A percentile compares a stretch with the other conserved stretches of the same genome.
phyloP scores from a whole-genome alignment of 2,888 invertebrate genomes.

The Drosophila melanosoma region DNA sequence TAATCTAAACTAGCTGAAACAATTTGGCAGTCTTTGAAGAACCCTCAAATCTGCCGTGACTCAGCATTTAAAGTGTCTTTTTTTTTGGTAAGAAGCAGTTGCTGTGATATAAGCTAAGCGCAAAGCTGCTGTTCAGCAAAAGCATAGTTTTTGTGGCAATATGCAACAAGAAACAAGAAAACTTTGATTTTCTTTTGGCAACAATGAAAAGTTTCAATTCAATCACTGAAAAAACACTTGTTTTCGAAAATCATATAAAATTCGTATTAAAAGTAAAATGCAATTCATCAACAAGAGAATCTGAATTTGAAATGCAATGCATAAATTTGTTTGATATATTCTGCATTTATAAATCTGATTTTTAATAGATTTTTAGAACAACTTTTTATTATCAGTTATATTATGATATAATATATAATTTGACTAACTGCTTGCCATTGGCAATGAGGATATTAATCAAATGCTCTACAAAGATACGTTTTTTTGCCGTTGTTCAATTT shows the following conservation, averaged over 20 bases:
- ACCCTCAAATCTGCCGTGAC: not conserved
- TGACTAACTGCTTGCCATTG: not conserved
- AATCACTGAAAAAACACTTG: not conserved
- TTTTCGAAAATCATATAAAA: not conserved
- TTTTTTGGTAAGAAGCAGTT: not conserved
- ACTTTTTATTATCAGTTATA: too few species aligned
- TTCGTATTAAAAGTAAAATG: not conserved
- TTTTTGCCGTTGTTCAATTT: not conserved
- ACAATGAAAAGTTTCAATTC: not conserved
- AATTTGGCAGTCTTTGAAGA: not conserved
- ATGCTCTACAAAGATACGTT: not conserved
- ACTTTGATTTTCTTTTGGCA: not conserved
- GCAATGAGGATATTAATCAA: not conserved
- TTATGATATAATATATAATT: too few species aligned
- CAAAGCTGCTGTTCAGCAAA: not conserved
- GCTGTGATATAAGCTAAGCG: not conserved
- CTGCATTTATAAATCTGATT: not conserved
- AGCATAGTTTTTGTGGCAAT: too few species aligned
- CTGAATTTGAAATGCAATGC: not conserved
- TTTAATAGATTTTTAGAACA: not conserved
- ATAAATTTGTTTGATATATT: not conserved
- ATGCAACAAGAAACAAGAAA: not conserved
- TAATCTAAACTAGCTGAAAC: conserved; percentile 13
- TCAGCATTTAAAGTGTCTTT: not conserved
- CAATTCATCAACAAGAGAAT: not conserved